Evolutionary conservation across 1,140 invertebrate species (phyloP), one percentile per base, ranked within the genome.

Genomic region (Tetranychus urticae): DNA sequence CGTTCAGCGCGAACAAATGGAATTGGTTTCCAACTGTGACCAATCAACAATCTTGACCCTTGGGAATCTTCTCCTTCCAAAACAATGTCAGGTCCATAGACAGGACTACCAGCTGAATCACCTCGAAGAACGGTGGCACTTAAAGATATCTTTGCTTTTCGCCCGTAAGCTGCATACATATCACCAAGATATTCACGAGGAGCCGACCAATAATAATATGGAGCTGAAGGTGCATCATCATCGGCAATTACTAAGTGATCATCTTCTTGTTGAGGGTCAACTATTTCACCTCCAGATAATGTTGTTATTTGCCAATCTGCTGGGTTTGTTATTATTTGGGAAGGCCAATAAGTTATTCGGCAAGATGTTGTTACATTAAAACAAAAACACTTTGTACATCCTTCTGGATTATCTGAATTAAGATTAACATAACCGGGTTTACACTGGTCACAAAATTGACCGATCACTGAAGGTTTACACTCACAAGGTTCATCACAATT

Each of bases 361-460:
- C 50, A 54, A 23, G n/a, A 31, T 6, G 5, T 54, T 5, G 50
- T 54, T 7, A 34, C 50, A 34, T 82, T 83, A 69, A 91, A 93
- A 72, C 88, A 92, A 73, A 88, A 92, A 70, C 88, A 91, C 62
- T 83, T 78, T 0, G 83, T 87, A 69, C 88, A 93, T 5, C 88
- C 88, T 61, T 78, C 77, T 0, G 80, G 77, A 71, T 85, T 87
- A 6, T 81, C 75, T 1, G 71, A 67, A 42, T 65, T 59, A 3
- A 92, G 70, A 2, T 88, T 88, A 70, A 82, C 93, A 71, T 85
- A 87, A 0, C 89, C 91, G 47, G 78, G 74, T 54, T 69, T 65
- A 69, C 94, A 98, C 23, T 72, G 74, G 62, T 86, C 79, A 71
- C 93, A 97, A 57, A 79, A 78, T 3, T 77, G 71, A 0, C 88